Evolutionary conservation across 2,797 vertebrate species (phyloP).

Genomic region (Microtus californicus): DNA sequence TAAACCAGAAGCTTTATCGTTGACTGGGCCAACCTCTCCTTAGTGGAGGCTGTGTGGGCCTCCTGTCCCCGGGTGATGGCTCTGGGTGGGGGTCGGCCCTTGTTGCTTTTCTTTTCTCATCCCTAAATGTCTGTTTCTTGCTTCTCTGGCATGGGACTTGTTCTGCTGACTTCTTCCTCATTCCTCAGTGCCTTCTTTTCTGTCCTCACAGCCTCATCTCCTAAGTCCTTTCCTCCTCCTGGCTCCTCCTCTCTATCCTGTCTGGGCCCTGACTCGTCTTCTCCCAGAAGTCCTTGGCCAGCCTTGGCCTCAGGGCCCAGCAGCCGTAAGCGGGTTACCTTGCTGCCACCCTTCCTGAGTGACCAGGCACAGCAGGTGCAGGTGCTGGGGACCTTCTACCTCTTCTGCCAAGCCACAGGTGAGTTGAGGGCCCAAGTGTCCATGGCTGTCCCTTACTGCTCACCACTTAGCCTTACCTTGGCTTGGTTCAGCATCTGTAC

Average conservation of each 20-base stretch:
- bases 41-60: background rate
- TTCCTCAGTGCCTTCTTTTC: slow-evolving; percentile 89
- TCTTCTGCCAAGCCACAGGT: slow-evolving; percentile 98
- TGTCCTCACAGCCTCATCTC: slow-evolving; percentile 92
- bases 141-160: slow-evolving; percentile 62
- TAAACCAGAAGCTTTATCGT: slow-evolving; percentile 86
- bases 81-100: background rate
- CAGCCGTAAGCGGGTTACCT: slow-evolving; percentile 87
- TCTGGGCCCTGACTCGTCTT: slow-evolving; percentile 87
- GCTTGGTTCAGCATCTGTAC: background rate
- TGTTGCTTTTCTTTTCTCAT: background rate
- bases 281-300: slow-evolving; percentile 88
- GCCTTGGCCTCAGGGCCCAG: slow-evolving; percentile 88
- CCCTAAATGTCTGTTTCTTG: background rate
- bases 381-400: slow-evolving; percentile 92
- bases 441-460: background rate
- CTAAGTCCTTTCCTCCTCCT: slow-evolving; percentile 90
- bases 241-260: slow-evolving; percentile 92
- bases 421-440: slow-evolving; percentile 85
- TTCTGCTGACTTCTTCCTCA: slow-evolving; percentile 87
- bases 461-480: background rate
- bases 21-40: slow-evolving; percentile 53
- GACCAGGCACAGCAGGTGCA: slow-evolving; percentile 95
- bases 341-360: slow-evolving; percentile 95
- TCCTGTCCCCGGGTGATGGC: background rate